These are phyloP conservation scores for Muscidifurax raptorellus DNA, from an alignment of 1,140 invertebrate genomes.

Conservation along the genomic window DNA sequence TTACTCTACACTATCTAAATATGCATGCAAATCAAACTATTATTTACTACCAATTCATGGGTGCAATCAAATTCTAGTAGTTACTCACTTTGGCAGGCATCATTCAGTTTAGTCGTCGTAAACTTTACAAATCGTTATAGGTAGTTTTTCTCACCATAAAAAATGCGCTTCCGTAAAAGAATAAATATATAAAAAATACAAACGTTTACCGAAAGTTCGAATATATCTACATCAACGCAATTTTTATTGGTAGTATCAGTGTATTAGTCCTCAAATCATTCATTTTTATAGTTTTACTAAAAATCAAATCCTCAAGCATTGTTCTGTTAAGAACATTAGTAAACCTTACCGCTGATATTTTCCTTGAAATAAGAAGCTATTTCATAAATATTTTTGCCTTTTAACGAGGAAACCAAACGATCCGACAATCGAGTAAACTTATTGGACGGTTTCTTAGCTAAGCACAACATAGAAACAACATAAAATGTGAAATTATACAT, in stretches of 20 bases:
- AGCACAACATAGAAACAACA: slow-evolving; percentile 68
- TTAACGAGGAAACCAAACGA: slow-evolving; percentile 74
- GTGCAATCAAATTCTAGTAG: no score
- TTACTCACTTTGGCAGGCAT: neutral
- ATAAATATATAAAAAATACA: neutral
- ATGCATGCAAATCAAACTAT: no score
- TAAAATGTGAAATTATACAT: slow-evolving; percentile 47
- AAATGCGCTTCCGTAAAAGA: slow-evolving; percentile 8
- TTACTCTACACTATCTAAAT: neutral
- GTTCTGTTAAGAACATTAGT: slow-evolving; percentile 28
- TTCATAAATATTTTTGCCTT: slow-evolving; percentile 75
- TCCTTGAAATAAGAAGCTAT: slow-evolving; percentile 76
- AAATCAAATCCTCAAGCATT: slow-evolving; percentile 38
- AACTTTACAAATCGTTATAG: neutral
- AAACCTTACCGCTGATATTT: slow-evolving; percentile 75
- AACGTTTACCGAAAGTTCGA: neutral
- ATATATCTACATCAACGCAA: neutral
- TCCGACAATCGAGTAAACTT: slow-evolving; percentile 73
- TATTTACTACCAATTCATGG: no score
- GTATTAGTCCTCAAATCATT: slow-evolving; percentile 28
- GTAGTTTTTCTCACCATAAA: neutral
- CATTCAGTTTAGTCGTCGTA: neutral
- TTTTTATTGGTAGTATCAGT: neutral
- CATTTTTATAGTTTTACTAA: slow-evolving; percentile 9
- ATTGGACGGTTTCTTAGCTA: slow-evolving; percentile 71